phyloP scores from a whole-genome alignment of 1,140 invertebrate genomes.

The Drosophila watanabei region DNA sequence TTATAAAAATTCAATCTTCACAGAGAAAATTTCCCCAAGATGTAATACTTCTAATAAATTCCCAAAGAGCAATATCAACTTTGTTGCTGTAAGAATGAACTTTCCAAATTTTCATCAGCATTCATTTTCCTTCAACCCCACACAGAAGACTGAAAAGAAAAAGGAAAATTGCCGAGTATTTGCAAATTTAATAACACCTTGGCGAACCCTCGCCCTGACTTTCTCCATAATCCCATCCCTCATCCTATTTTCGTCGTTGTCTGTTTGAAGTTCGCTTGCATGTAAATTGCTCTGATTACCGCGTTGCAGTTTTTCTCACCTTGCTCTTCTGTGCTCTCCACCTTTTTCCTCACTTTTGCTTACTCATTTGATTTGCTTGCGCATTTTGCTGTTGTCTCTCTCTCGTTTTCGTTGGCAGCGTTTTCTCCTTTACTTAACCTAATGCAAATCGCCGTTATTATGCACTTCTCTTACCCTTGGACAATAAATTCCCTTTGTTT shows the following conservation, averaged over 20 bases:
- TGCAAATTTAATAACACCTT: slow-evolving; percentile 69
- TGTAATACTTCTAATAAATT: slow-evolving; percentile 12
- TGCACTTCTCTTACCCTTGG: slow-evolving; percentile 60
- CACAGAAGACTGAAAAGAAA: slow-evolving; percentile 18
- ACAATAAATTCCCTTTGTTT: slow-evolving; percentile 31
- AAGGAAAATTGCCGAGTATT: slow-evolving; percentile 61
- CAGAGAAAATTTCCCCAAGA: neutral
- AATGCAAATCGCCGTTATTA: slow-evolving; percentile 82
- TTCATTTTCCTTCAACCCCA: slow-evolving; percentile 45
- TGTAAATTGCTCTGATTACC: slow-evolving; percentile 83
- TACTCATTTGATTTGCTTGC: slow-evolving; percentile 80
- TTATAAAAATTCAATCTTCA: neutral
- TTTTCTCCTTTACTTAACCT: slow-evolving; percentile 63
- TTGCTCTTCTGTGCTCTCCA: slow-evolving; percentile 4
- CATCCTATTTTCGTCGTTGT: slow-evolving; percentile 45
- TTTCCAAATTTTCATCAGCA: slow-evolving; percentile 12
- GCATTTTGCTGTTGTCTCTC: slow-evolving; percentile 54
- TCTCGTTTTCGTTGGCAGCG: slow-evolving; percentile 40
- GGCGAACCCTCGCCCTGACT: neutral
- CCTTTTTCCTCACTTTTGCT: slow-evolving; percentile 48
- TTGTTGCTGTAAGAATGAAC: neutral
- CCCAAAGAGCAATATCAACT: slow-evolving; percentile 1
- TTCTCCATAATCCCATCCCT: slow-evolving; percentile 34
- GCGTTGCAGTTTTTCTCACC: slow-evolving; percentile 68
- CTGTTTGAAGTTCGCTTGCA: slow-evolving; percentile 81